Conservation (phyloP, 2,113 vertebrate species). For the Psilopogon haemacephalus region DNA sequence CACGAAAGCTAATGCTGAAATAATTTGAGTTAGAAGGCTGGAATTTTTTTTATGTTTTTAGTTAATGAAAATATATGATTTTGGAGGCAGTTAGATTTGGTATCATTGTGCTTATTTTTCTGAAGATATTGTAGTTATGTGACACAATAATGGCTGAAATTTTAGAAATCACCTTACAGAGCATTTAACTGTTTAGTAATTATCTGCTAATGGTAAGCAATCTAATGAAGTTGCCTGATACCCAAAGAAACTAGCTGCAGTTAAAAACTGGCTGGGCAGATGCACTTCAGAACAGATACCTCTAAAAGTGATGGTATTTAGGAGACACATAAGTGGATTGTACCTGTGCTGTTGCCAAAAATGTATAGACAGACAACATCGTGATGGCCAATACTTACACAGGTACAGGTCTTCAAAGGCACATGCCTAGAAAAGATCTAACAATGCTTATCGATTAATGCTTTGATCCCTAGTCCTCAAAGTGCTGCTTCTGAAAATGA, state of each 20-base stretch:
- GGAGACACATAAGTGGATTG: not conserved
- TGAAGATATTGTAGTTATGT: not conserved
- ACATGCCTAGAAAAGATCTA: not conserved
- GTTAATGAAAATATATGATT: not conserved
- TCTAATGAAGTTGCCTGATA: not conserved
- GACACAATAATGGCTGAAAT: not conserved
- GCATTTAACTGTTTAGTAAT: not conserved
- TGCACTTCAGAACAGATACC: not conserved
- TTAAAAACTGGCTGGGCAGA: not conserved
- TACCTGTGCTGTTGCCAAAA: slow-evolving; percentile 7
- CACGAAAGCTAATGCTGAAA: not conserved
- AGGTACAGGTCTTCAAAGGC: slow-evolving; percentile 33
- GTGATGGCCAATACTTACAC: slow-evolving; percentile 22
- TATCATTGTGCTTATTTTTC: not conserved
- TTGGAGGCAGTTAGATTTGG: not conserved
- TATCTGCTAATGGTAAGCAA: not conserved
- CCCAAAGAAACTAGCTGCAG: not conserved
- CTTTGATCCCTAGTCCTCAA: not conserved
- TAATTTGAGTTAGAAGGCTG: not conserved
- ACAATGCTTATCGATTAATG: not conserved
- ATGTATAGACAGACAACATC: not conserved
- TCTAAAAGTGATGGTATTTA: not conserved
- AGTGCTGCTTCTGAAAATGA: slow-evolving; percentile 39
- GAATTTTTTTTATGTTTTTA: not conserved
- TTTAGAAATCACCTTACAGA: not conserved